Evolutionary conservation across 2,888 invertebrate genomes (phyloP), one percentile per base, ranked within the genome.

Genomic region (Papilio gigon): DNA sequence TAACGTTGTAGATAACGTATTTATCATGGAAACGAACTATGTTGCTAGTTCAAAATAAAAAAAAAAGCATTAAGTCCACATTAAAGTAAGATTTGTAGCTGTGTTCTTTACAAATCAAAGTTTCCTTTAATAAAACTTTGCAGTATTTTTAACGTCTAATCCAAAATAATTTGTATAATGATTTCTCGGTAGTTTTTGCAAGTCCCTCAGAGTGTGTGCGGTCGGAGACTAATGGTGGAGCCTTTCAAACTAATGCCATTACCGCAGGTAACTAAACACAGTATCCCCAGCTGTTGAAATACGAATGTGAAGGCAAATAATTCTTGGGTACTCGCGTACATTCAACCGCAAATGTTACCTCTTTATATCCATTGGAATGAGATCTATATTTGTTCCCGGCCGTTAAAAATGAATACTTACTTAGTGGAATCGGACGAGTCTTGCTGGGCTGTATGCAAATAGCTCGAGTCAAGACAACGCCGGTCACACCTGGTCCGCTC

Each of bases 401-500:
- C 12, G 17, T 56, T 56, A 56, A 56, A 56, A 56, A 35, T 47
- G 12, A 65, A 35, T 44, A 59, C 17, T 8, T 53, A 56, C 17
- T 53, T 30, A 62, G 56, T 56, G n/a, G 17, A 40, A 30, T 58
- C 68, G 66, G 70, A 70, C 68, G 74, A 76, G 74, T 72, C 77
- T 71, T 65, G 67, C 71, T 69, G 68, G 78, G 75, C 66, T 75
- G 77, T 81, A 87, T 88, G 88, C 88, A 90, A 89, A 91, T 91
- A 82, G 80, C 83, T 86, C 79, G 81, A 86, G 86, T 80, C 81
- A 75, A 74, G 75, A 75, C 83, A 80, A 76, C 82, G 81, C 77
- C 82, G 85, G 84, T 82, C 87, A 82, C 91, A 91, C 90, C 92
- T 91, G 91, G 84, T 77, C 84, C 84, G 76, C 76, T 83, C 84